Percentiles rank a stretch among this genome's conserved stretches.
phyloP scores from a whole-genome alignment of 2,888 invertebrate species.

The Galeopsomyia nigrocyanea region DNA sequence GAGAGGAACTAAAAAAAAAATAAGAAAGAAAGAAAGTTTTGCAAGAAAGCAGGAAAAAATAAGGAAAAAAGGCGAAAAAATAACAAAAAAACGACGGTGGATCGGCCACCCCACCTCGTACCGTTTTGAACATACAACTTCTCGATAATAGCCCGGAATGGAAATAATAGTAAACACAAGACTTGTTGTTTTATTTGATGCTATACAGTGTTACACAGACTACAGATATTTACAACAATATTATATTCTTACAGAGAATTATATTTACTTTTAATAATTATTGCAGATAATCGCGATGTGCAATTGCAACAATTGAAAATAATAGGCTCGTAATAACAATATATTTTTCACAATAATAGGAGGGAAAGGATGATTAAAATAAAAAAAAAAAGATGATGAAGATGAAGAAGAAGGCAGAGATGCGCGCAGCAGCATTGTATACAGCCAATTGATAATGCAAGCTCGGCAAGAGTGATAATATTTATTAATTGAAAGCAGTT shows the following conservation, averaged over 20 bases:
- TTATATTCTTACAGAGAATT: slow-evolving; percentile 70
- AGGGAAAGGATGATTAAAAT: slow-evolving; percentile 15
- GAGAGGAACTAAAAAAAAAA: slow-evolving; percentile 16
- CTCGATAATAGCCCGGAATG: slow-evolving; percentile 62
- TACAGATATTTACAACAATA: slow-evolving; percentile 70
- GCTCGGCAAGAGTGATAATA: slow-evolving; percentile 66
- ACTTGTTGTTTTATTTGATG: slow-evolving; percentile 70
- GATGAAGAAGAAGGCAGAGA: slow-evolving; percentile 25
- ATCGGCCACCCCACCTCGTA: slow-evolving; percentile 69
- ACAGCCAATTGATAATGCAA: slow-evolving; percentile 63
- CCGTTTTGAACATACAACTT: slow-evolving; percentile 58
- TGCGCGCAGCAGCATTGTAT: slow-evolving; percentile 58
- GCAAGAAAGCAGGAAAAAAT: slow-evolving; percentile 28
- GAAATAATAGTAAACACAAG: slow-evolving; percentile 51
- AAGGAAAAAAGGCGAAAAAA: slow-evolving; percentile 33
- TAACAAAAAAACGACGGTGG: slow-evolving; percentile 62
- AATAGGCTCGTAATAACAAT: slow-evolving; percentile 63
- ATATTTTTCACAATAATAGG: slow-evolving; percentile 61
- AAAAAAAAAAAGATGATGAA: slow-evolving; percentile 35
- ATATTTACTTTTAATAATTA: slow-evolving; percentile 68
- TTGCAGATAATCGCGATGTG: slow-evolving; percentile 64
- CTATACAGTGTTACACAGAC: slow-evolving; percentile 70
- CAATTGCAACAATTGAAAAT: slow-evolving; percentile 55
- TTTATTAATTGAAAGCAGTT: slow-evolving; percentile 62
- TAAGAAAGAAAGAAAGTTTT: slow-evolving; percentile 44